phyloP scores from a whole-genome alignment of 2,888 invertebrate genomes.

The Parnassius smintheus region DNA sequence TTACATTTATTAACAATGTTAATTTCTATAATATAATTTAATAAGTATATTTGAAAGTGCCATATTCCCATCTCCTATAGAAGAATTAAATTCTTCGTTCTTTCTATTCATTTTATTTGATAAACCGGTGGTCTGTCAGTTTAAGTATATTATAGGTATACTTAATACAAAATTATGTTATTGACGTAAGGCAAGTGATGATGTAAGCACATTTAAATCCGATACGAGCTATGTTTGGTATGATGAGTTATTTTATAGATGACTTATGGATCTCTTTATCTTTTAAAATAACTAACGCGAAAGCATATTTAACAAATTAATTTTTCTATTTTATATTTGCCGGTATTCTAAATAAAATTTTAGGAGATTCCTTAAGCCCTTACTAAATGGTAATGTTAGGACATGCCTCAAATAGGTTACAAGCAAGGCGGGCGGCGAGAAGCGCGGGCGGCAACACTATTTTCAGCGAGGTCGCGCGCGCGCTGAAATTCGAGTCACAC shows the following conservation, averaged over 20 bases:
- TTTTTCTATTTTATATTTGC: slow-evolving; percentile 67
- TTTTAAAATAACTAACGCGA: slow-evolving; percentile 15
- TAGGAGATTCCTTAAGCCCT: slow-evolving; percentile 74
- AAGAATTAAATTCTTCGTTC: no score
- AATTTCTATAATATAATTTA: no score
- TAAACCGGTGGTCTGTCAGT: no score
- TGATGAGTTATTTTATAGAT: slow-evolving; percentile 25
- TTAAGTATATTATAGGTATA: no score
- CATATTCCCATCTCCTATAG: no score
- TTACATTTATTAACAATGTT: no score
- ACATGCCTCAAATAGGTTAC: slow-evolving; percentile 77
- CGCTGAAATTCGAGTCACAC: slow-evolving; percentile 76
- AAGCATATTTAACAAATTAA: slow-evolving; percentile 22
- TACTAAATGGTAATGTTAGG: slow-evolving; percentile 74
- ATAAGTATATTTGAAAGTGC: no score
- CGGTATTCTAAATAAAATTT: slow-evolving; percentile 69
- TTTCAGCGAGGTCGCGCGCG: slow-evolving; percentile 75
- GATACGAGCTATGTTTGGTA: slow-evolving; percentile 27
- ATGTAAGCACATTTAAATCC: slow-evolving; percentile 20
- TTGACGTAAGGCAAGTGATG: slow-evolving; percentile 6
- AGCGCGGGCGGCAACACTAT: slow-evolving; percentile 61
- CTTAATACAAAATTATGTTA: background rate
- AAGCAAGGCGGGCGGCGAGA: slow-evolving; percentile 42
- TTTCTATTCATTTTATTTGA: no score
- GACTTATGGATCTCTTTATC: background rate